phyloP scores from a whole-genome alignment of 2,888 invertebrate species.

The Drosophila merina region DNA sequence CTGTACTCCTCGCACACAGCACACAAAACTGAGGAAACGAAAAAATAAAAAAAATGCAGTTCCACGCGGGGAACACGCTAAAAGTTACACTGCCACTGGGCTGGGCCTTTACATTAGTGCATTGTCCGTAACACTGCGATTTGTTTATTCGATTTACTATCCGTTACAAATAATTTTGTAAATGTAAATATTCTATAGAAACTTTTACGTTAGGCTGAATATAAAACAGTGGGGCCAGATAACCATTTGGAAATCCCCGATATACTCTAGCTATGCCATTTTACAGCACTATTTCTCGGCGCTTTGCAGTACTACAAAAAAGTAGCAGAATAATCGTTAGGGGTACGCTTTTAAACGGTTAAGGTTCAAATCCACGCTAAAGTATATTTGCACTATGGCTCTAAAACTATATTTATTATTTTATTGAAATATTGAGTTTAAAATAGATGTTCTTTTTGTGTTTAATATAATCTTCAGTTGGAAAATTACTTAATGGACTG shows the following conservation, averaged over 20 bases:
- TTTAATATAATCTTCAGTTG: too few species aligned
- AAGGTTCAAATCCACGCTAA: too few species aligned
- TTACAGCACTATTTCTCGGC: too few species aligned
- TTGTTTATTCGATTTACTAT: slow-evolving; percentile 36
- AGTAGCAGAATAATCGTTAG: too few species aligned
- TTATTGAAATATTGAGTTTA: too few species aligned
- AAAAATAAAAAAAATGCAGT: slow-evolving; percentile 56
- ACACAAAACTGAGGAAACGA: slow-evolving; percentile 67
- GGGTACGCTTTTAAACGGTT: too few species aligned
- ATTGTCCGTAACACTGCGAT: slow-evolving; percentile 47
- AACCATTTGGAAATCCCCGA: neutral
- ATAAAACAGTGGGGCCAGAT: neutral
- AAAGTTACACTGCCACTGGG: slow-evolving; percentile 44
- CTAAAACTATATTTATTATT: too few species aligned
- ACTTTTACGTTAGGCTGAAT: slow-evolving; percentile 51
- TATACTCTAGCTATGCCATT: neutral
- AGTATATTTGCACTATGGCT: too few species aligned
- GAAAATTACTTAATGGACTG: too few species aligned
- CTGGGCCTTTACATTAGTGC: slow-evolving; percentile 68
- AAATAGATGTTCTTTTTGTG: too few species aligned
- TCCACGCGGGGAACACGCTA: slow-evolving; percentile 71
- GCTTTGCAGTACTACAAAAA: too few species aligned
- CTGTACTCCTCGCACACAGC: slow-evolving; percentile 35
- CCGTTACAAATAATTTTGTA: slow-evolving; percentile 73
- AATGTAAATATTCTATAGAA: slow-evolving; percentile 57